phyloP scores from a whole-genome alignment of 1,140 invertebrate species.

The Capitella teleta region DNA sequence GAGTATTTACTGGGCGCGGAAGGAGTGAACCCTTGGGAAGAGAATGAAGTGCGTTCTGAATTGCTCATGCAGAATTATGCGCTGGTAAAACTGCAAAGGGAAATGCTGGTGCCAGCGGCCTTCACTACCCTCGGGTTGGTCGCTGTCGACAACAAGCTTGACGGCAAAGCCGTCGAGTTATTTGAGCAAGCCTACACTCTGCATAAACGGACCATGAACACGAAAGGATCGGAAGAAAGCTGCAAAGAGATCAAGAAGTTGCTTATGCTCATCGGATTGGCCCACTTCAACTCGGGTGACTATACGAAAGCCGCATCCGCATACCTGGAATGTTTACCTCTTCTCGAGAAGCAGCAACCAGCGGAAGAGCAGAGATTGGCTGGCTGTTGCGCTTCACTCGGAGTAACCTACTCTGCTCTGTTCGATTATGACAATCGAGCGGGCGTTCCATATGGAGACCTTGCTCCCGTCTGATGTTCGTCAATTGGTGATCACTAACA shows the following conservation, averaged over 20 bases:
- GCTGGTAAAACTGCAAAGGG: too few relatives aligned
- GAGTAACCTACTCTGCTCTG: constrained; percentile 3
- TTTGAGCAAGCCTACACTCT: too few relatives aligned
- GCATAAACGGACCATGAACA: too few relatives aligned
- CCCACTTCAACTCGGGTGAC: neutral
- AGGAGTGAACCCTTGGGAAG: too few relatives aligned
- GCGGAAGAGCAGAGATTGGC: neutral
- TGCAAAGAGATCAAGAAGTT: neutral
- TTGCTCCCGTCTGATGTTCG: neutral
- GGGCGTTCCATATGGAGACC: neutral
- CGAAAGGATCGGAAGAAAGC: too few relatives aligned
- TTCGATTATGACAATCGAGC: constrained; percentile 5
- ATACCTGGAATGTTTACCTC: constrained; percentile 1
- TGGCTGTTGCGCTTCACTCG: constrained; percentile 1
- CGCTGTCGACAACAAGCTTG: too few relatives aligned
- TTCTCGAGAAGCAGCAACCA: neutral
- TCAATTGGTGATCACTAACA: constrained; percentile 2
- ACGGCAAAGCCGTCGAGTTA: too few relatives aligned
- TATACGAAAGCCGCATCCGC: neutral
- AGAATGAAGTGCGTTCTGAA: too few relatives aligned
- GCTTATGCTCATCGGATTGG: constrained; percentile 2
- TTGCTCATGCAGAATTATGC: too few relatives aligned
- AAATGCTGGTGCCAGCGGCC: too few relatives aligned
- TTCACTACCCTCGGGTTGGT: too few relatives aligned
- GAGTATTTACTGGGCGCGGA: too few relatives aligned